phyloP scores from a whole-genome alignment of 2,113 vertebrate genomes.

The Cavia porcellus region DNA sequence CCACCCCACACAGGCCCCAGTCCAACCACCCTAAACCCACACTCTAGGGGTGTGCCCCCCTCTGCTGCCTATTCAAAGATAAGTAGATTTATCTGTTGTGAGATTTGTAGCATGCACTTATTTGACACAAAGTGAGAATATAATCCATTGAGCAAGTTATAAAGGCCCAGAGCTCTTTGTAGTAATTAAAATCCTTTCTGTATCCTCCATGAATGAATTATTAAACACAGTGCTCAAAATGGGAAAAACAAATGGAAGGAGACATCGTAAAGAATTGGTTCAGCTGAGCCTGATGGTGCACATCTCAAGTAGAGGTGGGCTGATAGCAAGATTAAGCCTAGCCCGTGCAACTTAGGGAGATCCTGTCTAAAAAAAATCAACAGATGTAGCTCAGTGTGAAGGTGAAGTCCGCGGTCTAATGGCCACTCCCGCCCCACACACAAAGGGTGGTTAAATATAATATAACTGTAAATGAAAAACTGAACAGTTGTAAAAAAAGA shows the following conservation, averaged over 20 bases:
- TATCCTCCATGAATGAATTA: background rate
- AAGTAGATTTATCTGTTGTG: constrained; percentile 47
- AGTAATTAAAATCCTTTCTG: constrained; percentile 20
- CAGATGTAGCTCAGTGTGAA: background rate
- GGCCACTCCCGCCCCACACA: background rate
- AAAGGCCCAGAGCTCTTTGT: background rate
- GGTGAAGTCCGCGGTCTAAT: background rate
- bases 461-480: constrained; percentile 53
- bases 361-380: background rate
- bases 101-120: background rate
- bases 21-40: constrained; percentile 66
- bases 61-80: constrained; percentile 42
- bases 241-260: constrained; percentile 16
- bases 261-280: background rate
- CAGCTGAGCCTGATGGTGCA: background rate
- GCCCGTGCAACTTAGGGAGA: background rate
- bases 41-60: constrained; percentile 60
- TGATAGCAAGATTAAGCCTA: background rate
- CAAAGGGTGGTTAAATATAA: constrained; percentile 48
- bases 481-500: constrained; percentile 59
- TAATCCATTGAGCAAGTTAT: background rate
- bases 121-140: background rate
- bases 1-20: background rate
- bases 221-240: constrained; percentile 7
- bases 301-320: background rate